A percentile compares a stretch with the other conserved stretches of the same genome.
Evolutionary conservation across 2,888 invertebrate species (phyloP).

Genomic region (Neoitamus cyanurus): DNA sequence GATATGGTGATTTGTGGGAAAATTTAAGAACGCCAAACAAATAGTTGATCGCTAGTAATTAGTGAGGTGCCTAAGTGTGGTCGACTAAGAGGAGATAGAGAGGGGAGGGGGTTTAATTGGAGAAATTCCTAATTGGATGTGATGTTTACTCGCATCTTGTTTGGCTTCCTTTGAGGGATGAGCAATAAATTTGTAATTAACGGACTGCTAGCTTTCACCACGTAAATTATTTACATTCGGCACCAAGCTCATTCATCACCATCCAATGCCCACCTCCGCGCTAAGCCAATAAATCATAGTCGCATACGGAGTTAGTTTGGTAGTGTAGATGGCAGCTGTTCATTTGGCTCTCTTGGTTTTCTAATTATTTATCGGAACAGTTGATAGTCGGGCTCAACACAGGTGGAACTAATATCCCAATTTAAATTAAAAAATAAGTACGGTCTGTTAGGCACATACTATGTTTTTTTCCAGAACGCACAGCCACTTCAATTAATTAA

Average conservation of each 20-base stretch:
- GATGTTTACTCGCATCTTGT: not conserved
- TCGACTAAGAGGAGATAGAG: not conserved
- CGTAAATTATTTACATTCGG: not conserved
- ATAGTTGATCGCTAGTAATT: constrained; percentile 3
- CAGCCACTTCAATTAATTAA: too few relatives aligned
- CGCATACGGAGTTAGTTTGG: too few relatives aligned
- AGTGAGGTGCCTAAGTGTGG: not conserved
- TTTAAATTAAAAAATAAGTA: too few relatives aligned
- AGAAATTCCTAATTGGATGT: not conserved
- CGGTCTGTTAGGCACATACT: too few relatives aligned
- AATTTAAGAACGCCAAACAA: constrained; percentile 14
- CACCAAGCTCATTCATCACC: not conserved
- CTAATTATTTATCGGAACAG: too few relatives aligned
- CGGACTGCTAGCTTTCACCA: not conserved
- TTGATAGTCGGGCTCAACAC: too few relatives aligned
- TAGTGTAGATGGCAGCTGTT: too few relatives aligned
- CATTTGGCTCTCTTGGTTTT: too few relatives aligned
- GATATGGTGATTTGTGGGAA: not conserved
- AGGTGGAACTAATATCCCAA: too few relatives aligned
- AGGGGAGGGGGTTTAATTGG: not conserved
- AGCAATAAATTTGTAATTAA: not conserved
- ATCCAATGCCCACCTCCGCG: not conserved
- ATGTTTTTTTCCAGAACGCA: too few relatives aligned
- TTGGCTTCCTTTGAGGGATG: not conserved
- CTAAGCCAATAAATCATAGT: not conserved